Conservation (phyloP, 2,888 invertebrate genomes). For the Drosophila anomelani region DNA sequence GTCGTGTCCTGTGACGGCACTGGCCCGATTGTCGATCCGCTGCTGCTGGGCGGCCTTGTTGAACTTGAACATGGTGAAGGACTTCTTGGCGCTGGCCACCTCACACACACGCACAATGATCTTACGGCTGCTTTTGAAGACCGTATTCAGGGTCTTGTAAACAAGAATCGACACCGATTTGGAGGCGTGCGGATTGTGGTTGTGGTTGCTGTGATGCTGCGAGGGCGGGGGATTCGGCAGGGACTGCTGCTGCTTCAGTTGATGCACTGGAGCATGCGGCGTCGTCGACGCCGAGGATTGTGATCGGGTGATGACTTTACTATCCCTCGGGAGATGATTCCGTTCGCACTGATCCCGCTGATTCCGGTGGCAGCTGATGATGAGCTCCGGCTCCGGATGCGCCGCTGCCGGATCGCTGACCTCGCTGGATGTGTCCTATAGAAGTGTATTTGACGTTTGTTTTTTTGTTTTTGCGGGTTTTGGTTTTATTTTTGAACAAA, state of each 20-base stretch:
- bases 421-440: conserved; percentile 81
- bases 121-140: conserved; percentile 85
- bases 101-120: conserved; percentile 85
- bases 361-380: conserved; percentile 72
- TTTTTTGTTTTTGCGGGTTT: conserved; percentile 19
- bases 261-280: conserved; percentile 75
- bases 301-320: conserved; percentile 81
- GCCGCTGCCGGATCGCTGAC: conserved; percentile 59
- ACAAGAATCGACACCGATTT: conserved; percentile 84
- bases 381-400: conserved; percentile 80
- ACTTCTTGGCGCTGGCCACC: conserved; percentile 84
- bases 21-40: conserved; percentile 86
- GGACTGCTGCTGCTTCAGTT: conserved; percentile 81
- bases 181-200: conserved; percentile 74
- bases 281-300: conserved; percentile 81
- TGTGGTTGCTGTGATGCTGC: conserved; percentile 50
- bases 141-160: conserved; percentile 85
- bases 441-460: conserved; percentile 22
- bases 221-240: conserved; percentile 77
- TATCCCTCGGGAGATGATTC: conserved; percentile 47
- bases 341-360: conserved; percentile 51
- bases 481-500: conserved; percentile 56
- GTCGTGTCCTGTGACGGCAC: conserved; percentile 92
- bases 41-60: conserved; percentile 82
- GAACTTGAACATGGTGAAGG: conserved; percentile 90